These are phyloP conservation scores for Patiria pectinifera DNA, from an alignment of 53 echinoderm and acorn worm genomes.

Conservation along the genomic window DNA sequence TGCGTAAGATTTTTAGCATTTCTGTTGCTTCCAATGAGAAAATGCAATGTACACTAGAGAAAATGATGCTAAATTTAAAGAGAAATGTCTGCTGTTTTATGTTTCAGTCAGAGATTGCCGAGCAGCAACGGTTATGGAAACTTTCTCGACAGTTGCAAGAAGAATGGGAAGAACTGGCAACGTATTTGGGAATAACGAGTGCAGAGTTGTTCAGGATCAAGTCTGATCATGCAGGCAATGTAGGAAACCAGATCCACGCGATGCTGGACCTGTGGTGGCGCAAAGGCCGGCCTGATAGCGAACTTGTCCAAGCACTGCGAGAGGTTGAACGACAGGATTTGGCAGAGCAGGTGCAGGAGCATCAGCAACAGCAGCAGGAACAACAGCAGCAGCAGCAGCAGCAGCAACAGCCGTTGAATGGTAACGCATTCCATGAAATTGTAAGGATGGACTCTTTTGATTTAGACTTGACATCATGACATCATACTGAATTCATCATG, in stretches of 20 bases:
- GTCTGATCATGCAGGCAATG: background rate
- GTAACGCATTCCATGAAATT: no score
- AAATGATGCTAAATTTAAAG: no score
- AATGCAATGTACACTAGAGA: no score
- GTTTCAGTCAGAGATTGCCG: background rate
- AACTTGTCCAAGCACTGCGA: background rate
- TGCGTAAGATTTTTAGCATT: no score
- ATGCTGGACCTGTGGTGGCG: background rate
- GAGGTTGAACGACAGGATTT: background rate
- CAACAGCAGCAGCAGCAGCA: background rate
- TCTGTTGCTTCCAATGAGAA: no score
- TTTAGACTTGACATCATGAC: no score
- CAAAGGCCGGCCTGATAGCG: background rate
- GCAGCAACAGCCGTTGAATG: no score
- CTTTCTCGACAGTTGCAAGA: background rate
- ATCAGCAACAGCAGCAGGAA: background rate
- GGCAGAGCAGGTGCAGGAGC: background rate
- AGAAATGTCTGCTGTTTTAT: background rate
- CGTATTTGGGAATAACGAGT: background rate
- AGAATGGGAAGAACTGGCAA: constrained; percentile 4
- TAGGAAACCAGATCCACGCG: background rate
- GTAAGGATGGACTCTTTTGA: no score
- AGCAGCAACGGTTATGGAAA: background rate
- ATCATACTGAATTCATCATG: no score
- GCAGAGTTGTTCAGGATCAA: background rate